Conservation (phyloP, 2,888 invertebrate species). For the Nephrotoma flavescens region DNA sequence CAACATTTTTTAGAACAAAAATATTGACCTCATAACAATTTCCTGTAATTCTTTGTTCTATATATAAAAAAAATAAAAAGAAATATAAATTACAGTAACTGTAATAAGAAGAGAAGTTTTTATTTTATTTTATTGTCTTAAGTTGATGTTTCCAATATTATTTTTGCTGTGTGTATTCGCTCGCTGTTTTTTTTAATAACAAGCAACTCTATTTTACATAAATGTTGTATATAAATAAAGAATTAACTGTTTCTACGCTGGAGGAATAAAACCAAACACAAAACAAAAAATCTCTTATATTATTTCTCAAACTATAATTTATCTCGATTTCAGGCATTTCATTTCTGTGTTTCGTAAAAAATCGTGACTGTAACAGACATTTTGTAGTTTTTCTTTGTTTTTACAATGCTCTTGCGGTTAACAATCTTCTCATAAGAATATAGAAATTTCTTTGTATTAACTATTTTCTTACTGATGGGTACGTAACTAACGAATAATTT, state of each 20-base stretch:
- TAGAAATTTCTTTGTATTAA: not conserved
- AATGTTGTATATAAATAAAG: not conserved
- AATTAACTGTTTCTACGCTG: not conserved
- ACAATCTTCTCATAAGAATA: not conserved
- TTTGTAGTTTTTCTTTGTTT: not conserved
- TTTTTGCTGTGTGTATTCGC: not conserved
- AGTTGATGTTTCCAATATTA: not conserved
- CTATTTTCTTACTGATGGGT: not conserved
- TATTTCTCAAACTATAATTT: not conserved
- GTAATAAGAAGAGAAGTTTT: not conserved
- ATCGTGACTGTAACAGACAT: not conserved
- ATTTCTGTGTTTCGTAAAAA: not conserved
- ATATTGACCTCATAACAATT: not conserved
- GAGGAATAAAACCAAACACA: not conserved
- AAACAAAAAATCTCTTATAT: not conserved
- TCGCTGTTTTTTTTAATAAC: not conserved
- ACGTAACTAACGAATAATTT: not conserved
- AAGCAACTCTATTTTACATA: not conserved
- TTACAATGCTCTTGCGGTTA: not conserved
- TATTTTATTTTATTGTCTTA: not conserved
- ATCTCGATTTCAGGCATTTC: not conserved
- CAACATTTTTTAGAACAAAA: not conserved
- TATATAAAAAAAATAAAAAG: not conserved
- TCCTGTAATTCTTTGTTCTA: conserved; percentile 3
- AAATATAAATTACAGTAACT: not conserved